These are phyloP conservation scores for Neodiprion virginianus DNA, from an alignment of 1,140 invertebrate species.

Conservation along the genomic window DNA sequence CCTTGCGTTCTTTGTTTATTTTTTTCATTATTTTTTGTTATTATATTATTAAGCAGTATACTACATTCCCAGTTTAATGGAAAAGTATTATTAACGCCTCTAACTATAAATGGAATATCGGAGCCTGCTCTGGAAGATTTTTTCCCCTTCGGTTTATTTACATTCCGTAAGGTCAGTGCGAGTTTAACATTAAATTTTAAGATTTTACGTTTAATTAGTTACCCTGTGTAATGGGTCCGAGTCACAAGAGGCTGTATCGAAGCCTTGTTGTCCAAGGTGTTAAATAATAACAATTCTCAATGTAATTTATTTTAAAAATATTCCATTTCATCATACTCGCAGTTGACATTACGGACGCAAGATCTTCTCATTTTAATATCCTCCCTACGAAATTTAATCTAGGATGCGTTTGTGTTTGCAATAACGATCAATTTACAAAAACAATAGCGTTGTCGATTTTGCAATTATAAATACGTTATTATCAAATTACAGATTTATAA, in stretches of 20 bases:
- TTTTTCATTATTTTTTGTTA: constrained; percentile 17
- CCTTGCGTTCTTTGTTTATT: constrained; percentile 4
- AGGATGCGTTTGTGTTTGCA: not conserved
- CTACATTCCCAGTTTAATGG: constrained; percentile 51
- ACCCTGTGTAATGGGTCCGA: constrained; percentile 34
- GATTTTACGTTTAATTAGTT: constrained; percentile 21
- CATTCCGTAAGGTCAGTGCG: not conserved
- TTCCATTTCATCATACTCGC: not conserved
- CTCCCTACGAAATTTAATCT: not conserved
- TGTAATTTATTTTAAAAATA: not conserved
- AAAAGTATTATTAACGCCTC: constrained; percentile 53
- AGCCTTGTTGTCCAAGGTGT: constrained; percentile 20
- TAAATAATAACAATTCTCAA: not conserved
- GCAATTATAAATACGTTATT: too few relatives aligned
- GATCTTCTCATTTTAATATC: not conserved
- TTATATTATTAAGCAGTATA: constrained; percentile 34
- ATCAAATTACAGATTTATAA: too few relatives aligned
- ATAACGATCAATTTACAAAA: too few relatives aligned
- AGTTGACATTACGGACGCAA: not conserved
- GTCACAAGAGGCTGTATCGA: constrained; percentile 29
- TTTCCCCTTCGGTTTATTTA: constrained; percentile 20
- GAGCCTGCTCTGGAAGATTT: constrained; percentile 52
- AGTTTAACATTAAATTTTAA: not conserved
- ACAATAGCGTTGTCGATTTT: too few relatives aligned
- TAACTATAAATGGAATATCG: constrained; percentile 51